These are phyloP conservation scores for Solea solea DNA, from an alignment of 2,113 vertebrate species.

Conservation along the genomic window DNA sequence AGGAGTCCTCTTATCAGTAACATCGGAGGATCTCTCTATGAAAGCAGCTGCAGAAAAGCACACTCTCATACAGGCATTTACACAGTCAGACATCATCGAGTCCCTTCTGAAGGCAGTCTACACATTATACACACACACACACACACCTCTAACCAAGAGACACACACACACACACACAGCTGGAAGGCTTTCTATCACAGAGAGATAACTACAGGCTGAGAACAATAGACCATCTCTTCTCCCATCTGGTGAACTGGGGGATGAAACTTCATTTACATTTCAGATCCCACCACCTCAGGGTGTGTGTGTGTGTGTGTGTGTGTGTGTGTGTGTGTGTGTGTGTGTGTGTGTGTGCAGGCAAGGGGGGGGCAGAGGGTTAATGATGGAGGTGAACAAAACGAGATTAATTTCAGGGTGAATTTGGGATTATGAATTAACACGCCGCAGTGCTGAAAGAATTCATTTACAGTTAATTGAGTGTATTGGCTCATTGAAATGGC, in stretches of 20 bases:
- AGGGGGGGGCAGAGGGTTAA: constrained; percentile 5
- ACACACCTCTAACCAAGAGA: constrained; percentile 19
- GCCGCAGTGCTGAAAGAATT: constrained; percentile 76
- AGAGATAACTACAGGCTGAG: constrained; percentile 76
- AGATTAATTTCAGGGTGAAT: constrained; percentile 79
- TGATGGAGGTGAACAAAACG: constrained; percentile 59
- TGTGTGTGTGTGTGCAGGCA: not conserved
- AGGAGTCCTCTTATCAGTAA: not conserved
- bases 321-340: constrained; percentile 4
- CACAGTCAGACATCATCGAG: constrained; percentile 43
- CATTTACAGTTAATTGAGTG: constrained; percentile 75
- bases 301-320: constrained; percentile 40
- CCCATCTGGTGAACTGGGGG: constrained; percentile 79
- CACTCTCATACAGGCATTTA: constrained; percentile 22
- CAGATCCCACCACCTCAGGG: constrained; percentile 70
- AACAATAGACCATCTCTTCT: constrained; percentile 79
- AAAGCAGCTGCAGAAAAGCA: not conserved
- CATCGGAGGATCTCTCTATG: not conserved
- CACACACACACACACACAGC: constrained; percentile 57
- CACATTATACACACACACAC: constrained; percentile 34
- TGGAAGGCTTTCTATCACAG: constrained; percentile 70
- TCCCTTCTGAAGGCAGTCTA: constrained; percentile 60
- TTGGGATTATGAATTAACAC: constrained; percentile 80
- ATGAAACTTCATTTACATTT: constrained; percentile 80
- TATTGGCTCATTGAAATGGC: constrained; percentile 72